phyloP scores from a whole-genome alignment of 1,140 invertebrate species.

The Drosophila subobscura region DNA sequence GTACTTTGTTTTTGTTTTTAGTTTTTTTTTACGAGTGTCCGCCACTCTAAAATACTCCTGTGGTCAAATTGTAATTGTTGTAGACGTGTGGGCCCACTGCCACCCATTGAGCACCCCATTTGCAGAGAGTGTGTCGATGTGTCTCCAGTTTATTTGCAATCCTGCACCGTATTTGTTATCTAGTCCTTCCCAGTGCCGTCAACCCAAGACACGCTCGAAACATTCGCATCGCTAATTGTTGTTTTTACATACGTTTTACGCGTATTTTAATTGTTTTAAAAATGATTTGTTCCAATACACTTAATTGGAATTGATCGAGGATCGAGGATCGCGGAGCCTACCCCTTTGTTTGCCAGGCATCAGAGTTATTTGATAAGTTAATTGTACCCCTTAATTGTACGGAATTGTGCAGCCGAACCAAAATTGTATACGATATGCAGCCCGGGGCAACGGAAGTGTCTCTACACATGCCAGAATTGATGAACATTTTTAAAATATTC shows the following conservation, averaged over 20 bases:
- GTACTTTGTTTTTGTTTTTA: conserved; percentile 8
- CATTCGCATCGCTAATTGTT: conserved; percentile 23
- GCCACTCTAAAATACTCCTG: conserved; percentile 32
- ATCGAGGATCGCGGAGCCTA: conserved; percentile 20
- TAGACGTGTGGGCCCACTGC: not conserved
- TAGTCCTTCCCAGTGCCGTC: conserved; percentile 47
- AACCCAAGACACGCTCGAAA: conserved; percentile 6
- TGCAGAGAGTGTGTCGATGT: conserved; percentile 4
- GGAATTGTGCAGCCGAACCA: conserved; percentile 28
- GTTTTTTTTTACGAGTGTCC: no score
- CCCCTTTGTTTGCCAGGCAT: conserved; percentile 47
- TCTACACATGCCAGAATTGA: no score
- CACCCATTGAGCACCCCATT: not conserved
- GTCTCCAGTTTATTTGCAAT: conserved; percentile 27
- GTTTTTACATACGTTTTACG: conserved; percentile 2
- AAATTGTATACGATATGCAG: conserved; percentile 45
- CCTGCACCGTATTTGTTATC: conserved; percentile 43
- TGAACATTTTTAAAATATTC: no score
- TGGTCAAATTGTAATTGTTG: conserved; percentile 23
- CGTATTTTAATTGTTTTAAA: not conserved
- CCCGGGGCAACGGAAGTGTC: no score
- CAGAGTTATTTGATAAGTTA: conserved; percentile 46
- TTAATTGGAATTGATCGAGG: conserved; percentile 2
- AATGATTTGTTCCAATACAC: conserved; percentile 10
- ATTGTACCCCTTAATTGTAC: conserved; percentile 24